Percentiles rank a stretch among this genome's conserved stretches.
phyloP scores from a whole-genome alignment of 1,140 invertebrate genomes.

The Zaprionus kolodkinae region DNA sequence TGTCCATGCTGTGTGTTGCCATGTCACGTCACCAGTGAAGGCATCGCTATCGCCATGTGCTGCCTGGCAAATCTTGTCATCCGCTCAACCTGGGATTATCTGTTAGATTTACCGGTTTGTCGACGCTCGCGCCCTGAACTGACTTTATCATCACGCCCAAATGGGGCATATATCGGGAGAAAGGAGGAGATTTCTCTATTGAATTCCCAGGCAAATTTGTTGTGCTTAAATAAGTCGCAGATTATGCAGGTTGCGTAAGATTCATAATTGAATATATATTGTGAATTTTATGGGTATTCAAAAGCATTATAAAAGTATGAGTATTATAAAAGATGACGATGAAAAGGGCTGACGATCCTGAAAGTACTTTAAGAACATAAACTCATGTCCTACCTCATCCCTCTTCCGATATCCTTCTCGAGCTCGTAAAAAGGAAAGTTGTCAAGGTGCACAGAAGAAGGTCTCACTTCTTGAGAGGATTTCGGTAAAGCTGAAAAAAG shows the following conservation, averaged over 20 bases:
- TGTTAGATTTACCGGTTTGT: conserved; percentile 5
- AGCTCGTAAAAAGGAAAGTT: conserved; percentile 2
- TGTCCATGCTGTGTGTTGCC: not conserved
- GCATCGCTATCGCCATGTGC: conserved; percentile 4
- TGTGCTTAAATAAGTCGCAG: too few relatives aligned
- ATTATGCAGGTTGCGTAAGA: too few relatives aligned
- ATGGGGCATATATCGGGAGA: too few relatives aligned
- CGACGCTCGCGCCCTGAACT: not conserved
- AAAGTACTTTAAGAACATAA: not conserved
- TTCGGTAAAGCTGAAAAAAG: conserved; percentile 32
- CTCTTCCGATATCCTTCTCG: not conserved
- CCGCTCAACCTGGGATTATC: conserved; percentile 20
- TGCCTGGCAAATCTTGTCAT: conserved; percentile 21
- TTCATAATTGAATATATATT: not conserved
- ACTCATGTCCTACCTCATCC: not conserved
- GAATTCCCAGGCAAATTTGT: too few relatives aligned
- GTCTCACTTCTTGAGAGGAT: conserved; percentile 13
- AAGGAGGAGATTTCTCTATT: not conserved
- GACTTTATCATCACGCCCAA: not conserved
- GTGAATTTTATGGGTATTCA: not conserved
- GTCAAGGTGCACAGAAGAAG: not conserved
- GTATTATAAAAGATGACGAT: not conserved
- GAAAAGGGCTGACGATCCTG: not conserved
- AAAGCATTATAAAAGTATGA: conserved; percentile 8
- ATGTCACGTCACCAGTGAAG: conserved; percentile 21